Conservation (phyloP, 2,113 vertebrate species). For the Oceanites oceanicus region DNA sequence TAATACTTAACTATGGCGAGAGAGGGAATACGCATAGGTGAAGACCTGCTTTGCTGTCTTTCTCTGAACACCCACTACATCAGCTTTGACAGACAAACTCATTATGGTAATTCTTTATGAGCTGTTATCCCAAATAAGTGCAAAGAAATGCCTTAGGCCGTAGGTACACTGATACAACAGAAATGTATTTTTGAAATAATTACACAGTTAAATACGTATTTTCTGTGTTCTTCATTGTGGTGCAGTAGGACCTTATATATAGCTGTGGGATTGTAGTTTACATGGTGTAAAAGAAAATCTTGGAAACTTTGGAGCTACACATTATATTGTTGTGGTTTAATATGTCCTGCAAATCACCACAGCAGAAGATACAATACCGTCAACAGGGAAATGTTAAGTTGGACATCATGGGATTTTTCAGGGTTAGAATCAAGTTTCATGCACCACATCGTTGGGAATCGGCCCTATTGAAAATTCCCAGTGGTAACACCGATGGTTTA, state of each 20-base stretch:
- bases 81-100: neutral
- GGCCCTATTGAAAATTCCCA: neutral
- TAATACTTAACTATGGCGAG: neutral
- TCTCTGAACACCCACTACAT: neutral
- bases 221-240: neutral
- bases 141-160: neutral
- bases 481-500: neutral
- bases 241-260: neutral
- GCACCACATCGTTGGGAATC: neutral
- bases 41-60: neutral
- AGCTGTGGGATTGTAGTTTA: neutral
- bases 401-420: neutral
- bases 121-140: neutral
- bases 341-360: neutral
- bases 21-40: neutral
- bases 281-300: neutral
- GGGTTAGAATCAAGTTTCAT: neutral
- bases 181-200: neutral
- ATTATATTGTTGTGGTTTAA: neutral
- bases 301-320: neutral
- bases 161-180: neutral
- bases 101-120: neutral
- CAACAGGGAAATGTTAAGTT: neutral
- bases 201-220: neutral
- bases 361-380: neutral